phyloP scores from a whole-genome alignment of 2,888 invertebrate genomes.

The Blastobasis lacticolella region DNA sequence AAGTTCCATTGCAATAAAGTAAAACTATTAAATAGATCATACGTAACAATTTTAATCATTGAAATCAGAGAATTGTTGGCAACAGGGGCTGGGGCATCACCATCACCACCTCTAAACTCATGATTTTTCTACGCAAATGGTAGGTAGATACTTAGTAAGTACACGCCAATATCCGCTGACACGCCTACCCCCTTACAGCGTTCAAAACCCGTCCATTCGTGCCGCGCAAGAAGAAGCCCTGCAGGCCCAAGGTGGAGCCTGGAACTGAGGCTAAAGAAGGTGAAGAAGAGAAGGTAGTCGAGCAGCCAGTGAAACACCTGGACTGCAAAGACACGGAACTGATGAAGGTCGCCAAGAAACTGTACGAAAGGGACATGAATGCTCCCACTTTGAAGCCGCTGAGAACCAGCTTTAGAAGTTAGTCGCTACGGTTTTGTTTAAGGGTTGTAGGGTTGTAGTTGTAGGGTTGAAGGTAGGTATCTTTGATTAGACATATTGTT shows the following conservation, averaged over 20 bases:
- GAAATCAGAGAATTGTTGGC: background rate
- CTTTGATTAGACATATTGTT: too few relatives aligned
- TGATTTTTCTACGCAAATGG: background rate
- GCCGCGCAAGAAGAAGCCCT: slow-evolving; percentile 44
- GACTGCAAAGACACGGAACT: slow-evolving; percentile 62
- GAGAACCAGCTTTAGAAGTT: slow-evolving; percentile 51
- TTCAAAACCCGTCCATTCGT: slow-evolving; percentile 51
- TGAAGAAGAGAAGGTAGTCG: slow-evolving; percentile 13
- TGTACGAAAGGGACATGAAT: slow-evolving; percentile 49
- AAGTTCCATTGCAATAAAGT: too few relatives aligned
- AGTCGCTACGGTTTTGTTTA: slow-evolving; percentile 20
- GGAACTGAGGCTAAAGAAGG: slow-evolving; percentile 12
- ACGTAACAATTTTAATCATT: background rate
- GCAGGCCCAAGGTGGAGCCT: slow-evolving; percentile 23
- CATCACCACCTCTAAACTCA: background rate
- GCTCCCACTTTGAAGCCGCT: slow-evolving; percentile 49
- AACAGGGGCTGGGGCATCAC: background rate
- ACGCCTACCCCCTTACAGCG: slow-evolving; percentile 22
- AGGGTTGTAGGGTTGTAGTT: background rate
- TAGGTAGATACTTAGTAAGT: background rate
- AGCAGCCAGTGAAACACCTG: slow-evolving; percentile 18
- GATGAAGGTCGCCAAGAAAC: slow-evolving; percentile 51
- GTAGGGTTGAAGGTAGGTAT: background rate
- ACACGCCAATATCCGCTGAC: background rate
- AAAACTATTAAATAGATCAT: too few relatives aligned